phyloP scores from a whole-genome alignment of 2,797 vertebrate species.

The Oreonectes daqikongensis region DNA sequence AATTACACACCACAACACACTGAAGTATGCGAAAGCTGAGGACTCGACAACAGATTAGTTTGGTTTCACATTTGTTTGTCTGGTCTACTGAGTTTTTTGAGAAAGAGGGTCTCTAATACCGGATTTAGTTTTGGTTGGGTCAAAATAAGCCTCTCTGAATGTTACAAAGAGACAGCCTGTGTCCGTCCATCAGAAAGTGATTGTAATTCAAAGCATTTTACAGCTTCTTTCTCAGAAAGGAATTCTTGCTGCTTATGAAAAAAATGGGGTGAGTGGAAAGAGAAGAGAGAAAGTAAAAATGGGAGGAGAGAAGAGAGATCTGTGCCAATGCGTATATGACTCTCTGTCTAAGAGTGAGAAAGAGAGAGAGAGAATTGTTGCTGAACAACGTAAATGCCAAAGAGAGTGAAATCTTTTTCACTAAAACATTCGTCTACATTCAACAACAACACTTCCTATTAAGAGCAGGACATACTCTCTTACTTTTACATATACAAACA shows the following conservation, averaged over 20 bases:
- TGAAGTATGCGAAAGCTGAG: conserved; percentile 31
- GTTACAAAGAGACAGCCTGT: conserved; percentile 16
- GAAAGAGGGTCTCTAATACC: conserved; percentile 18
- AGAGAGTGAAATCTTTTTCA: conserved; percentile 32
- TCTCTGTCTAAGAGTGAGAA: conserved; percentile 26
- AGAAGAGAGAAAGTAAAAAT: conserved; percentile 17
- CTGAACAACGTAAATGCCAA: conserved; percentile 30
- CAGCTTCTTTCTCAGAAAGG: conserved; percentile 39
- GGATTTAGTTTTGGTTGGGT: conserved; percentile 37
- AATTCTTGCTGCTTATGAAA: conserved; percentile 36
- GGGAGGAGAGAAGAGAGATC: conserved; percentile 23
- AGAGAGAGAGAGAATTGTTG: conserved; percentile 13
- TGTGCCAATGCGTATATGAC: conserved; percentile 36
- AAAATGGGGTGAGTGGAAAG: conserved; percentile 37
- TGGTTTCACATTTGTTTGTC: conserved; percentile 29
- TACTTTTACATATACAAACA: conserved; percentile 14
- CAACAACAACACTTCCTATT: conserved; percentile 8
- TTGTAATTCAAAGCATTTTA: conserved; percentile 37
- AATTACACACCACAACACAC: conserved; percentile 44
- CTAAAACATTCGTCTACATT: conserved; percentile 28
- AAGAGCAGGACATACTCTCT: not conserved
- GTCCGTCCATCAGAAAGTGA: conserved; percentile 32
- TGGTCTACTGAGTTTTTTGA: conserved; percentile 7
- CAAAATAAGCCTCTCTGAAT: conserved; percentile 25
- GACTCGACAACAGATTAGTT: conserved; percentile 13